Percentiles rank a stretch among this genome's conserved stretches.
These are phyloP conservation scores for Drosophila mimica DNA, from an alignment of 2,888 invertebrate species.

Conservation along the genomic window DNA sequence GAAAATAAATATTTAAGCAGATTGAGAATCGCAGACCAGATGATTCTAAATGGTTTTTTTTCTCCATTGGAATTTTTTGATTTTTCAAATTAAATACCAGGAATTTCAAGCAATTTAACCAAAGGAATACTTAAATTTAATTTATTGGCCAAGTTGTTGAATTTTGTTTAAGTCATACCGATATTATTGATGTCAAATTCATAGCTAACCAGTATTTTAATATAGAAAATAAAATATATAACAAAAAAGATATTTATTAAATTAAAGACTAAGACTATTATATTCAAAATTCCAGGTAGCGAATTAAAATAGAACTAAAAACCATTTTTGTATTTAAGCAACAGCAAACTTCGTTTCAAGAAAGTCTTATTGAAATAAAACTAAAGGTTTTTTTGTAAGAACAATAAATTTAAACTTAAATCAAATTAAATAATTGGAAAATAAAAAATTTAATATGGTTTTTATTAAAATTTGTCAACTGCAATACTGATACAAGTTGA, in stretches of 20 bases:
- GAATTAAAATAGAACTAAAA: not conserved
- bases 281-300: not conserved
- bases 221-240: not conserved
- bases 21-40: slow-evolving; percentile 10
- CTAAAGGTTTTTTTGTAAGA: too few species aligned
- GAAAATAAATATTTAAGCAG: not conserved
- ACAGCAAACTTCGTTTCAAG: not conserved
- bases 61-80: slow-evolving; percentile 23
- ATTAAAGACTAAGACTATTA: not conserved
- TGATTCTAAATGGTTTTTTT: not conserved
- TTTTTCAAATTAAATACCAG: not conserved
- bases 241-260: not conserved
- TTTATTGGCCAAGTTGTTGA: not conserved
- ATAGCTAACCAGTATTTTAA: not conserved
- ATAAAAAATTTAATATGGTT: too few species aligned
- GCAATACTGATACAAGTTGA: not conserved
- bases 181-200: not conserved
- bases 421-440: not conserved
- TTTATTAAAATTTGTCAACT: too few species aligned
- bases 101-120: not conserved
- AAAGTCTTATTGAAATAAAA: not conserved
- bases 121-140: not conserved
- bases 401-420: not conserved
- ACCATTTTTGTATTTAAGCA: not conserved
- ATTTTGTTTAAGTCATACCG: not conserved